These are phyloP conservation scores for Mesembrinibis cayennensis DNA, from an alignment of 2,113 vertebrate species.

Conservation along the genomic window DNA sequence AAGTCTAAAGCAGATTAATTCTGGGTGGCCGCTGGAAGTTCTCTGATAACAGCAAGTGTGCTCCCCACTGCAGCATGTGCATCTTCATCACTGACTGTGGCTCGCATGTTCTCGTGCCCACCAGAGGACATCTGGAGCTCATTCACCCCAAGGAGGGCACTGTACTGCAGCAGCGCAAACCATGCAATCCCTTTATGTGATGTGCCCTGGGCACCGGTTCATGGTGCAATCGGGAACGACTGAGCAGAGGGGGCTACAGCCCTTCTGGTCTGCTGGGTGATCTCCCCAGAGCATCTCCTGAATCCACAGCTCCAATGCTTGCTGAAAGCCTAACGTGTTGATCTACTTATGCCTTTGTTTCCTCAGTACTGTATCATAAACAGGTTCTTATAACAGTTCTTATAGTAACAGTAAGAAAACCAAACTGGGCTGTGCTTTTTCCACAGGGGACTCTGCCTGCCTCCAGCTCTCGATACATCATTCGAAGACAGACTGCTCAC, in stretches of 20 bases:
- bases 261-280: background rate
- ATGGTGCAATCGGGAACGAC: rapidly evolving
- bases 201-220: background rate
- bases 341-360: background rate
- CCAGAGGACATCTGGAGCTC: background rate
- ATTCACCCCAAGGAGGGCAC: background rate
- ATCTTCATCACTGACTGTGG: background rate
- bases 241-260: background rate
- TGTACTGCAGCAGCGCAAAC: background rate
- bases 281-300: background rate
- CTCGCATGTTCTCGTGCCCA: background rate
- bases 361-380: background rate
- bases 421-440: background rate
- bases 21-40: background rate
- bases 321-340: background rate
- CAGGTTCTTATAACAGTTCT: background rate
- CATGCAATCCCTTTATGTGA: rapidly evolving
- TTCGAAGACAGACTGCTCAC: background rate
- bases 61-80: background rate
- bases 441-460: background rate
- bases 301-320: background rate
- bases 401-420: background rate
- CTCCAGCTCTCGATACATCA: background rate
- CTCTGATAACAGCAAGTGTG: background rate
- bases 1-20: background rate